Evolutionary conservation across 2,888 invertebrate species (phyloP), one percentile per base, ranked within the genome.

Genomic region (Agrotis ipsilon): DNA sequence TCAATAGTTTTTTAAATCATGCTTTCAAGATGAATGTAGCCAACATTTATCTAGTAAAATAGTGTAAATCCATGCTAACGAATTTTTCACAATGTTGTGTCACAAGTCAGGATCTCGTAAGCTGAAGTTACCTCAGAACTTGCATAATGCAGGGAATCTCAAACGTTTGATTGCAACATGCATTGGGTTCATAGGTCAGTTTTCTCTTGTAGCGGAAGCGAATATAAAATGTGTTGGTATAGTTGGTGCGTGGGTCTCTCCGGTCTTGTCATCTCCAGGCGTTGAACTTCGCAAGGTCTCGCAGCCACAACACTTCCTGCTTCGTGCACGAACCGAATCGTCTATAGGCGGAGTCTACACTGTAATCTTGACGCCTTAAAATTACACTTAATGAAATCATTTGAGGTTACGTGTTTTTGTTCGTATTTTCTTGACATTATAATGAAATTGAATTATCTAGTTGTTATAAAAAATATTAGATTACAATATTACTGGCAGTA

Each of bases 261-360:
- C n/a, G n/a, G 55, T 55, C 75, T 84, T 79, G 86, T 82, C 87
- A 89, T 89, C 90, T 86, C 68, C 86, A 81, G 89, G 89, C 92
- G 92, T 91, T 93, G 94, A 94, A 94, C 94, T 91, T 88, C 83
- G 86, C 93, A 92, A 94, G 94, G 93, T 89, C 92, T 90, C 79
- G 78, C 81, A 78, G 82, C 75, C 84, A 88, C 90, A 70, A 74
- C 58, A 74, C 86, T 93, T 94, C 93, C 93, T 93, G 91, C 88
- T 84, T 91, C 85, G 83, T 86, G 83, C 86, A 82, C 82, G 79
- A 87, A 87, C 81, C 86, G 77, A 88, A 88, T 62, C 81, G 52
- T 39, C 86, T 86, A 80, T 85, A 89, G 80, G 86, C 84, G 74
- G 69, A 73, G 81, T 83, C 74, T 84, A 87, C 86, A 88, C 72